Base-by-base conservation (phyloP, 2,888 invertebrate genomes). In the Hirudinaria manillensis region DNA sequence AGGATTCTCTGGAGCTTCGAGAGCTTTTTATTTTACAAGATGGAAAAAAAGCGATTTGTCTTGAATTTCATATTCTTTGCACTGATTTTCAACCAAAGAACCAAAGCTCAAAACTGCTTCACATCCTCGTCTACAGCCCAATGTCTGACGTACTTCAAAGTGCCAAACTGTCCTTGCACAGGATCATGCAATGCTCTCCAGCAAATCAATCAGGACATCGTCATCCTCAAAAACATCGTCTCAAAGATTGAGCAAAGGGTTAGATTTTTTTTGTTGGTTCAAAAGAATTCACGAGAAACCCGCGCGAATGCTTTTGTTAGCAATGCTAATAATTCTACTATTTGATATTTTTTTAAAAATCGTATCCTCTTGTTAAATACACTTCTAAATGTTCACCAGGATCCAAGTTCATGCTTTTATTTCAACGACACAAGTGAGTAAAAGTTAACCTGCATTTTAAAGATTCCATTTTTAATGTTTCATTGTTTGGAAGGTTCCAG, bases 361-460 rank as follows among this genome's bases (percentile, higher is more conserved):
- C 36, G 10, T 6, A 6, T 36, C 36, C 16, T 45, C 45, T 1
- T 6, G 13, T 6, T 45, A 45, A 45, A 45, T 45, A 10, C 10
- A 45, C 45, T 1, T 45, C 45, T 45, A 10, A 45, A 45, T 45
- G 45, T 16, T 45, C 45, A 45, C 45, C 61, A 61, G 61, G 29
- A 61, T 61, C 61, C 61, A 27, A 29, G 24, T 27, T 61, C 61
- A n/a, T 61, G 61, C n/a, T 61, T 61, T 27, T 61, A 61, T 61
- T 61, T 61, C 61, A 61, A 61, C 29, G 24, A 24, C 61, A 27
- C 61, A 61, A 61, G 61, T 61, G 29, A 29, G 61, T 61, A 10
- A 29, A n/a, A 61, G 24, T 61, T 16, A 13, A 10, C 29, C 29
- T 13, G 10, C 61, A 61, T 61, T 61, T 27, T 27, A 19, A 16